Conservation (phyloP, 1,140 invertebrate species). For the Drosophila kikkawai region DNA sequence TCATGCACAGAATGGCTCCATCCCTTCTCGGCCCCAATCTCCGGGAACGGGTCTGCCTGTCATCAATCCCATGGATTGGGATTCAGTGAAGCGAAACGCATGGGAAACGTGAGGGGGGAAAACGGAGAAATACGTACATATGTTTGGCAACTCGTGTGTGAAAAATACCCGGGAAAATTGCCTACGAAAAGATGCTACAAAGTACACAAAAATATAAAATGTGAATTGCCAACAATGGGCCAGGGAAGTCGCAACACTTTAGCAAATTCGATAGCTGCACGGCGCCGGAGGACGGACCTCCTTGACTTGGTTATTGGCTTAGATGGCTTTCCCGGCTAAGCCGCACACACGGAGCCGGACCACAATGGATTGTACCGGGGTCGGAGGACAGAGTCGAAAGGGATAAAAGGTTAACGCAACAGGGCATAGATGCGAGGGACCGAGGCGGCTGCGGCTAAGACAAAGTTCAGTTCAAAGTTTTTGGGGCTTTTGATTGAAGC, state of each 20-base stretch:
- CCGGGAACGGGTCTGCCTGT: conserved; percentile 28
- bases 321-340: conserved; percentile 59
- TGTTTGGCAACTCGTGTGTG: conserved; percentile 69
- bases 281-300: conserved; percentile 26
- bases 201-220: conserved; percentile 53
- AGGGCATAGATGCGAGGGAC: conserved; percentile 33
- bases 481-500: conserved; percentile 66
- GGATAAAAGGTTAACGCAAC: conserved; percentile 73
- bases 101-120: conserved; percentile 7
- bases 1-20: conserved; percentile 32
- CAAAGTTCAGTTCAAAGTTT: conserved; percentile 62
- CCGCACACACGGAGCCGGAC: conserved; percentile 37
- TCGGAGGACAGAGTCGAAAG: conserved; percentile 17
- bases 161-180: conserved; percentile 55
- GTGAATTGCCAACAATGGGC: conserved; percentile 39
- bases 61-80: conserved; percentile 34
- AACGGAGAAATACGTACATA: conserved; percentile 46
- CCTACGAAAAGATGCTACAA: conserved; percentile 32
- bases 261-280: conserved; percentile 37
- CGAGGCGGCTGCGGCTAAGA: conserved; percentile 4
- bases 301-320: conserved; percentile 71
- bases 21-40: conserved; percentile 7
- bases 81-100: conserved; percentile 45
- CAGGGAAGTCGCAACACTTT: conserved; percentile 52
- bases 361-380: conserved; percentile 32